phyloP scores from a whole-genome alignment of 2,888 invertebrate genomes.

The Himalopsyche tibetana region DNA sequence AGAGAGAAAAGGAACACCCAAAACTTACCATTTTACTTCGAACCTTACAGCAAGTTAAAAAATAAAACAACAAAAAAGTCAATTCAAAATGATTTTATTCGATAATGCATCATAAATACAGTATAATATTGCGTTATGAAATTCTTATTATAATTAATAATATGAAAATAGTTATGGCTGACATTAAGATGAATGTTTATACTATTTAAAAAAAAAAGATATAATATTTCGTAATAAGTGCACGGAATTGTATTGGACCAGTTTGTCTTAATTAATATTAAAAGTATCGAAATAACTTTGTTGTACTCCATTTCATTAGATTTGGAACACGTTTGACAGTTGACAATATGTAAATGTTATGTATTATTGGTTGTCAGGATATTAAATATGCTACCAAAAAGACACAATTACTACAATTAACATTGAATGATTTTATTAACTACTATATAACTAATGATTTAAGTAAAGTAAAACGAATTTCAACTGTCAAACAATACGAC shows the following conservation, averaged over 20 bases:
- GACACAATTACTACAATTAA: no score
- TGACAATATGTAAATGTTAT: no score
- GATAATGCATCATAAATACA: slow-evolving; percentile 1
- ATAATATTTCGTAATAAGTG: not conserved
- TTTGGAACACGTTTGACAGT: not conserved
- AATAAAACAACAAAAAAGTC: not conserved
- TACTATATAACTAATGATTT: no score
- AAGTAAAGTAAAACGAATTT: no score
- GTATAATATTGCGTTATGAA: slow-evolving; percentile 8
- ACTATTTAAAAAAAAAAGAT: not conserved
- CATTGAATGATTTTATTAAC: no score
- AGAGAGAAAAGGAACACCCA: no score
- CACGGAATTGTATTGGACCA: not conserved
- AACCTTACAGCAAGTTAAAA: no score
- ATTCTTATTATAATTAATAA: not conserved
- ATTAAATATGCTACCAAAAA: no score
- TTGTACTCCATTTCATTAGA: not conserved
- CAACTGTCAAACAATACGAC: no score
- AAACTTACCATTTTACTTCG: no score
- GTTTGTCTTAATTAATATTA: not conserved
- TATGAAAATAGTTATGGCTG: slow-evolving; percentile 22
- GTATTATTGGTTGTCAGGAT: no score
- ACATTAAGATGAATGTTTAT: not conserved
- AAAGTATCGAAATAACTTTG: not conserved
- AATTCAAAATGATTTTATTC: slow-evolving; percentile 13